phyloP scores from a whole-genome alignment of 1,140 invertebrate species.

The Solen grandis region DNA sequence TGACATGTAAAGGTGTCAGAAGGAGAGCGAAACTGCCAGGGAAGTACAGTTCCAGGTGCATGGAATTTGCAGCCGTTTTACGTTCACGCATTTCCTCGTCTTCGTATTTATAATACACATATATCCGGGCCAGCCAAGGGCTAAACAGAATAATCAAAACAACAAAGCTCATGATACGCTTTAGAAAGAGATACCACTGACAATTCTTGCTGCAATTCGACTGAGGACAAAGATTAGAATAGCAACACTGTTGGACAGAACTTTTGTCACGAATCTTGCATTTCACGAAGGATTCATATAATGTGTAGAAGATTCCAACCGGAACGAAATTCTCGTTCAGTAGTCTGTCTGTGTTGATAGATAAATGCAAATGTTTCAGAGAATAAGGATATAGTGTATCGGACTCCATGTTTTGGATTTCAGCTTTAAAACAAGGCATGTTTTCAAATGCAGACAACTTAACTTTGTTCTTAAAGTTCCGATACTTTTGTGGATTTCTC shows the following conservation, averaged over 20 bases:
- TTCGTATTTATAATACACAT: conserved; percentile 36
- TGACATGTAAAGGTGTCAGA: conserved; percentile 25
- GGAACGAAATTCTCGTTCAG: conserved; percentile 28
- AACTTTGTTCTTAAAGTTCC: conserved; percentile 5
- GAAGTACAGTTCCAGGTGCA: conserved; percentile 18
- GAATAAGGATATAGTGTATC: conserved; percentile 5
- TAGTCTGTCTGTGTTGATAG: conserved; percentile 3
- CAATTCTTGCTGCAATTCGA: background rate
- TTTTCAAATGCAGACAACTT: conserved; percentile 17
- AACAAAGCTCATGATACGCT: background rate
- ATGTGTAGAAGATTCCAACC: conserved; percentile 32
- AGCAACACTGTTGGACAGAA: background rate
- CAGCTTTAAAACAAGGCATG: conserved; percentile 24
- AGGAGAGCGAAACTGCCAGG: conserved; percentile 30
- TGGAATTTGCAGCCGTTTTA: conserved; percentile 4
- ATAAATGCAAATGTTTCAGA: background rate
- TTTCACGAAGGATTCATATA: conserved; percentile 41
- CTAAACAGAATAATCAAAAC: conserved; percentile 6
- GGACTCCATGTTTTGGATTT: background rate
- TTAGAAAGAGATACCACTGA: conserved; percentile 19
- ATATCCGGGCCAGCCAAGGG: conserved; percentile 23
- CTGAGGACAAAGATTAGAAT: background rate
- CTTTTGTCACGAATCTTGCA: conserved; percentile 32
- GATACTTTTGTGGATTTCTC: conserved; percentile 13
- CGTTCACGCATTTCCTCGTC: conserved; percentile 29